Evolutionary conservation across 2,113 vertebrate genomes (phyloP).

Genomic region (Edolisoma coerulescens): DNA sequence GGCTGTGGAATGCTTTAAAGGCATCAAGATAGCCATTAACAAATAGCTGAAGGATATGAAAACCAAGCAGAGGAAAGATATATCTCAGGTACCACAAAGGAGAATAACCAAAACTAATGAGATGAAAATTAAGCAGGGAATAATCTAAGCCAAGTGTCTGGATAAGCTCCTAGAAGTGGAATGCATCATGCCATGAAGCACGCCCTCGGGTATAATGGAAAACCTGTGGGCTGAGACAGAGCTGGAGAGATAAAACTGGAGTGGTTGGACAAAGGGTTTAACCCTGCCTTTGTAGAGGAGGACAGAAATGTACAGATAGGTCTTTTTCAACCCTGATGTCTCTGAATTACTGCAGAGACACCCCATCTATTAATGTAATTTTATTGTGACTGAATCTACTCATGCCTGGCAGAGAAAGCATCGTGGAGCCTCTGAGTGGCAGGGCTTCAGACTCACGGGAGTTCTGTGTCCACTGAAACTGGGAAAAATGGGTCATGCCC

Average conservation of each 20-base stretch:
- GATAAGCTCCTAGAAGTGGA: neutral
- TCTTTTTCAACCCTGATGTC: neutral
- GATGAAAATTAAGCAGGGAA: constrained; percentile 8
- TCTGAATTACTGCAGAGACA: neutral
- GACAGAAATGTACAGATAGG: neutral
- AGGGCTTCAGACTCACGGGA: neutral
- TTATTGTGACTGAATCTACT: neutral
- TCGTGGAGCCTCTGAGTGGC: rapidly evolving
- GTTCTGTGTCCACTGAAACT: neutral
- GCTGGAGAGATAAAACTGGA: neutral
- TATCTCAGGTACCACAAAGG: neutral
- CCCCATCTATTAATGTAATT: neutral
- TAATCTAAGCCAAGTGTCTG: neutral
- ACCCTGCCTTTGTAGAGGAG: neutral
- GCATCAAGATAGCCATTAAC: constrained; percentile 17
- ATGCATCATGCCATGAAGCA: neutral
- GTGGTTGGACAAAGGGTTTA: neutral
- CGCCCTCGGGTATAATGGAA: neutral
- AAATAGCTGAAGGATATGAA: constrained; percentile 47
- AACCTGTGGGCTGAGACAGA: neutral
- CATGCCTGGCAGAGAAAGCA: neutral
- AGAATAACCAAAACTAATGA: neutral
- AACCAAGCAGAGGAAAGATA: neutral
- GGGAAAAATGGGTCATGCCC: neutral
- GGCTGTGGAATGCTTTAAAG: constrained; percentile 13